Conservation (phyloP, 2,888 invertebrate species). For the Phaonia tiefii region DNA sequence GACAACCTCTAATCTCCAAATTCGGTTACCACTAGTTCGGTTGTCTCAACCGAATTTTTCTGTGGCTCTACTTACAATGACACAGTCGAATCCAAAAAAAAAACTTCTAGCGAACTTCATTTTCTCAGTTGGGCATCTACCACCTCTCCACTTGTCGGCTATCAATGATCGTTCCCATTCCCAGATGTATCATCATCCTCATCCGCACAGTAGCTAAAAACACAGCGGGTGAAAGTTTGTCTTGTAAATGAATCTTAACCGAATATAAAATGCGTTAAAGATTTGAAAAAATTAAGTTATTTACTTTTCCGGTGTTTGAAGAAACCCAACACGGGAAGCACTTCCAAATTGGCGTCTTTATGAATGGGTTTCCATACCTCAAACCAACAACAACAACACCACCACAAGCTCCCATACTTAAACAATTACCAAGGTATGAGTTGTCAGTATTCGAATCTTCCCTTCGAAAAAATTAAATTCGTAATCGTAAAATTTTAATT, state of each 20-base stretch:
- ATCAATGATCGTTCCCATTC: too few relatives aligned
- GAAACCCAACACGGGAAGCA: conserved; percentile 14
- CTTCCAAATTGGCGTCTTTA: conserved; percentile 1
- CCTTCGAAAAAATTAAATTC: background rate
- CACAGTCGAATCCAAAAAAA: too few relatives aligned
- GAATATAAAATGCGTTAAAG: conserved; percentile 10
- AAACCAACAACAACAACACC: too few relatives aligned
- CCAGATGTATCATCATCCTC: too few relatives aligned
- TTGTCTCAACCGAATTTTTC: too few relatives aligned
- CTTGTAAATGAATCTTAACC: conserved; percentile 17
- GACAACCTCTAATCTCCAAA: too few relatives aligned
- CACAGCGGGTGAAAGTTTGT: conserved; percentile 17
- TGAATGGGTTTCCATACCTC: background rate
- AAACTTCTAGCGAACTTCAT: too few relatives aligned
- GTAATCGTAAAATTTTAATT: conserved; percentile 27
- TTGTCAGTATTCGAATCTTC: conserved; percentile 20
- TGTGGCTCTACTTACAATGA: too few relatives aligned
- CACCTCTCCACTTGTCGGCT: background rate
- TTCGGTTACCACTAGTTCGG: too few relatives aligned
- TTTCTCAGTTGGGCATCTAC: too few relatives aligned
- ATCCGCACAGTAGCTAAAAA: too few relatives aligned
- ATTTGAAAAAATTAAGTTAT: conserved; percentile 33
- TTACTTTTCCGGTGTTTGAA: conserved; percentile 50
- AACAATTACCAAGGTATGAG: background rate
- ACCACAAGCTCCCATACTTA: too few relatives aligned